A percentile compares a stretch with the other conserved stretches of the same genome.
These are phyloP conservation scores for Drosophila mayri DNA, from an alignment of 1,140 invertebrate species.

Conservation along the genomic window DNA sequence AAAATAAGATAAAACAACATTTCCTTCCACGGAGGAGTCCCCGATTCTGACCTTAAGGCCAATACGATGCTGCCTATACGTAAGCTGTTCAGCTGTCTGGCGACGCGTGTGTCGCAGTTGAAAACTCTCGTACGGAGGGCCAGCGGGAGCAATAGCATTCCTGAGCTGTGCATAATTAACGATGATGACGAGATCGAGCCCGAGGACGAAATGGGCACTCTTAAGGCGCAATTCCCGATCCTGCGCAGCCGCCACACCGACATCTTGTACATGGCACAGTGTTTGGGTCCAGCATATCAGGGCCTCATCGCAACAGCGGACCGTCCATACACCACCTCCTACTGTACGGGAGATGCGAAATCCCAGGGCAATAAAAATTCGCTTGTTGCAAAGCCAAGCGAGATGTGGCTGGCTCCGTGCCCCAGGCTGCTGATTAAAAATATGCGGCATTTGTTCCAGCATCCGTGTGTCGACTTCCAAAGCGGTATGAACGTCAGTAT, in stretches of 20 bases:
- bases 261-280: constrained; percentile 59
- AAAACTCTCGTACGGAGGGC: constrained; percentile 1
- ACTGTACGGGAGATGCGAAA: neutral
- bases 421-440: constrained; percentile 45
- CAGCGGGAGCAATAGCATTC: constrained; percentile 46
- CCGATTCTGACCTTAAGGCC: neutral
- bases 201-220: constrained; percentile 4
- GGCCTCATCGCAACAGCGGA: constrained; percentile 33
- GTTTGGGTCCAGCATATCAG: constrained; percentile 55
- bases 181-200: constrained; percentile 54
- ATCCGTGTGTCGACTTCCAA: constrained; percentile 17
- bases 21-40: neutral
- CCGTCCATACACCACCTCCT: neutral
- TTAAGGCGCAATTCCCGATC: constrained; percentile 27
- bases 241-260: constrained; percentile 35
- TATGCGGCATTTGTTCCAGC: constrained; percentile 26
- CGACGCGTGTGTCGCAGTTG: neutral
- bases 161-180: constrained; percentile 20
- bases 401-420: constrained; percentile 18
- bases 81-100: neutral
- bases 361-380: neutral
- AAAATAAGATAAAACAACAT: neutral
- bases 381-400: neutral
- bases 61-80: constrained; percentile 9
- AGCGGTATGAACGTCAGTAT: constrained; percentile 47